Evolutionary conservation across 2,888 invertebrate genomes (phyloP), one percentile per base, ranked within the genome.

Genomic region (Clusia tigrina): DNA sequence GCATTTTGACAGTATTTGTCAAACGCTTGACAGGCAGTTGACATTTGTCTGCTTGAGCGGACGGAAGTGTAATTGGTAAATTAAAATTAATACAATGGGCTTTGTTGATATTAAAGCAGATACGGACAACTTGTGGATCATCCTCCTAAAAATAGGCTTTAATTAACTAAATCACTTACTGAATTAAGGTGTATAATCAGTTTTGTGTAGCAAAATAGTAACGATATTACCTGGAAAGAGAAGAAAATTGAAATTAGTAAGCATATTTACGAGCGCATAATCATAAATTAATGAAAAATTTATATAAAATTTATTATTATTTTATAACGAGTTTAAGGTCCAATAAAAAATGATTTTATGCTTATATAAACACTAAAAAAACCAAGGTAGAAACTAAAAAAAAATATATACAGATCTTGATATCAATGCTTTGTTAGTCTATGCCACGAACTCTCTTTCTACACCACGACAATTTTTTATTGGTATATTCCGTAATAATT

Each of bases 141-240:
- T 26, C 20, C 53, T 57, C 54, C 58, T 54, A 62, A 42, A 58
- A 62, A 18, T 15, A 58, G 57, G 42, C 58, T 51, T 17, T 54
- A 62, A 58, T 62, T 58, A 58, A 58, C 54, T 61, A 37, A 20
- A n/a, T n/a, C n/a, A n/a, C n/a, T 42, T 42, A 10, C n/a, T 32
- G 32, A n/a, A n/a, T n/a, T n/a, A 6, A 32, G 32, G 32, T 12
- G 32, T 5, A 32, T 32, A 32, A 12, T 9, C 32, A 32, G 12
- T 32, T 32, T 32, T 32, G 12, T 12, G 32, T 32, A 32, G n/a
- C 10, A 42, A 32, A 9, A 32, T 12, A 32, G 32, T 9, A 32
- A 9, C 6, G 32, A 32, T n/a, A 15, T 42, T 42, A 42, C 42
- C 42, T 42, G 42, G n/a, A 42, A 42, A 42, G 42, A 42, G n/a